phyloP scores from a whole-genome alignment of 2,797 vertebrate genomes.

The Rhynchonycteris naso region DNA sequence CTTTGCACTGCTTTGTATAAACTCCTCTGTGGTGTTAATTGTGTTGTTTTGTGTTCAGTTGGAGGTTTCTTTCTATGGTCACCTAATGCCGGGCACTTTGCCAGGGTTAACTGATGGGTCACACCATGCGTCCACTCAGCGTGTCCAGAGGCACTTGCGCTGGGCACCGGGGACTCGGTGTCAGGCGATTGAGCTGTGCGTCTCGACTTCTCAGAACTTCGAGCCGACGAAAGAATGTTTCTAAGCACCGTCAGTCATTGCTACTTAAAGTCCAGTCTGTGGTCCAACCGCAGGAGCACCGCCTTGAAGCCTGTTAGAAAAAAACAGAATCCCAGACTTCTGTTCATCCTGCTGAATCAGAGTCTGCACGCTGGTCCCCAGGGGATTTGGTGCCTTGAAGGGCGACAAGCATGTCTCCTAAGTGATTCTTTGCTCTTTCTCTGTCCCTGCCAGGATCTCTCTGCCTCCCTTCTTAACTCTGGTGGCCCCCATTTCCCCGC shows the following conservation, averaged over 20 bases:
- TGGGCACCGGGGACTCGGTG: background rate
- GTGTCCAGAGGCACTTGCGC: background rate
- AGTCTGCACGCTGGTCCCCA: background rate
- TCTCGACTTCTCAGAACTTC: background rate
- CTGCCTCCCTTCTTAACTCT: background rate
- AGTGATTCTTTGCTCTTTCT: background rate
- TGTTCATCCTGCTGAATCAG: background rate
- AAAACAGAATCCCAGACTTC: background rate
- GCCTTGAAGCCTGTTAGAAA: background rate
- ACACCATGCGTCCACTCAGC: background rate
- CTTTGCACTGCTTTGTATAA: background rate
- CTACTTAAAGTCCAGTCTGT: background rate
- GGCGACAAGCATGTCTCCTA: background rate
- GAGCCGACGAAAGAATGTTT: background rate
- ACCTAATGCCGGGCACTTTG: background rate
- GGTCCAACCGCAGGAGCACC: too few relatives aligned
- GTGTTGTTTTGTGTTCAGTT: background rate
- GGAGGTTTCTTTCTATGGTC: background rate
- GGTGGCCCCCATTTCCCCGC: background rate
- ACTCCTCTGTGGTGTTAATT: background rate
- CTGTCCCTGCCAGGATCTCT: background rate
- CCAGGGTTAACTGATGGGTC: background rate
- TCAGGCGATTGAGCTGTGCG: background rate
- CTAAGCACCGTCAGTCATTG: background rate
- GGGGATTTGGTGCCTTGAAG: background rate